A percentile compares a stretch with the other conserved stretches of the same genome.
phyloP scores from a whole-genome alignment of 1,140 invertebrate species.

The Adelges cooleyi region DNA sequence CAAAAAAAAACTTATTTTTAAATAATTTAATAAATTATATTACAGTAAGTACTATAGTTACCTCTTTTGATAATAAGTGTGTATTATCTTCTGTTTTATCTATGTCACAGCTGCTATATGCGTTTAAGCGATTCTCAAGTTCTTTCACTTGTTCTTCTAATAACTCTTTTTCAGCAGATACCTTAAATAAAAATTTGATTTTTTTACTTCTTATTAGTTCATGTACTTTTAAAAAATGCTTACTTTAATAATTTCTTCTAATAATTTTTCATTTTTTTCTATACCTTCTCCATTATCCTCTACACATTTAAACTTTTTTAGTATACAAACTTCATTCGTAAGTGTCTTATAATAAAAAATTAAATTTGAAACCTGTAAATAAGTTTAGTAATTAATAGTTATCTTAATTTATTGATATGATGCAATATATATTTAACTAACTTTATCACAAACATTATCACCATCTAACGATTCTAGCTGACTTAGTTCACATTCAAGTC shows the following conservation, averaged over 20 bases:
- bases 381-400: not conserved
- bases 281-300: slow-evolving; percentile 1
- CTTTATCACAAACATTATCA: slow-evolving; percentile 30
- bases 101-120: not conserved
- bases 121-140: slow-evolving; percentile 35
- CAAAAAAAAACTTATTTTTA: too few relatives aligned
- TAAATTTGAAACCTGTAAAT: slow-evolving; percentile 35
- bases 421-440: too few relatives aligned
- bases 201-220: not conserved
- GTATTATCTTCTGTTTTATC: slow-evolving; percentile 3
- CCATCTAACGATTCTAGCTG: slow-evolving; percentile 23
- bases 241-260: slow-evolving; percentile 21
- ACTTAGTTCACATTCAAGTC: slow-evolving; percentile 13
- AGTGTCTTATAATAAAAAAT: slow-evolving; percentile 36
- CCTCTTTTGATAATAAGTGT: not conserved
- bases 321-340: slow-evolving; percentile 35
- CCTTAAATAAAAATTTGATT: slow-evolving; percentile 30
- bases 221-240: too few relatives aligned
- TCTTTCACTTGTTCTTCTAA: slow-evolving; percentile 36
- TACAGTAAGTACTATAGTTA: too few relatives aligned
- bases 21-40: too few relatives aligned
- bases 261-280: not conserved
- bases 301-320: slow-evolving; percentile 34
- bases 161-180: slow-evolving; percentile 38
- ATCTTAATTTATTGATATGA: too few relatives aligned